These are phyloP conservation scores for Orchestia grillus DNA, from an alignment of 1,140 invertebrate species.

Conservation along the genomic window DNA sequence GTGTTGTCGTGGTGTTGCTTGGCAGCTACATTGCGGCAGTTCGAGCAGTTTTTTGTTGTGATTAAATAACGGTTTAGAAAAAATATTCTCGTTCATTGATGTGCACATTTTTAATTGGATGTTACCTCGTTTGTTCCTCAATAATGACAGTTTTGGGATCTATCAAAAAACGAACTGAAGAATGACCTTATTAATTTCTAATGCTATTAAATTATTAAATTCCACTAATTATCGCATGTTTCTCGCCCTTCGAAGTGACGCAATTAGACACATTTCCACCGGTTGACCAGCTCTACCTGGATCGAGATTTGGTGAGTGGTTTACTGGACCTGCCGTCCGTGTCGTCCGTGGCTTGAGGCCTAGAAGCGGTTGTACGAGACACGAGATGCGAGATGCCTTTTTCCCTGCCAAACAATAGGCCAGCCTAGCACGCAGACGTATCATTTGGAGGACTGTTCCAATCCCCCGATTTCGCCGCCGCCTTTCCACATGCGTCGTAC, in stretches of 20 bases:
- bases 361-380: too few relatives aligned
- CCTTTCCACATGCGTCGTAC: background rate
- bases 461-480: background rate
- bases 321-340: background rate
- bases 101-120: background rate
- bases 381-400: too few relatives aligned
- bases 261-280: background rate
- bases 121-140: background rate
- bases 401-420: background rate
- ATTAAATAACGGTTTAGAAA: background rate
- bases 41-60: background rate
- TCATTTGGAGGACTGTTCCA: background rate
- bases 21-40: background rate
- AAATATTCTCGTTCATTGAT: background rate
- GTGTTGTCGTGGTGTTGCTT: background rate
- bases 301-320: background rate
- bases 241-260: background rate
- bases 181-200: background rate
- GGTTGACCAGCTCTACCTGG: background rate
- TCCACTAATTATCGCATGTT: background rate
- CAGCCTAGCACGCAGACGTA: background rate
- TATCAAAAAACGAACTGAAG: background rate
- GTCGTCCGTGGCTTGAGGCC: too few relatives aligned
- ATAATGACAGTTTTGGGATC: background rate
- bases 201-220: background rate